Evolutionary conservation across 2,113 vertebrate species (phyloP), one percentile per base, ranked within the genome.

Genomic region (Polypterus senegalus): DNA sequence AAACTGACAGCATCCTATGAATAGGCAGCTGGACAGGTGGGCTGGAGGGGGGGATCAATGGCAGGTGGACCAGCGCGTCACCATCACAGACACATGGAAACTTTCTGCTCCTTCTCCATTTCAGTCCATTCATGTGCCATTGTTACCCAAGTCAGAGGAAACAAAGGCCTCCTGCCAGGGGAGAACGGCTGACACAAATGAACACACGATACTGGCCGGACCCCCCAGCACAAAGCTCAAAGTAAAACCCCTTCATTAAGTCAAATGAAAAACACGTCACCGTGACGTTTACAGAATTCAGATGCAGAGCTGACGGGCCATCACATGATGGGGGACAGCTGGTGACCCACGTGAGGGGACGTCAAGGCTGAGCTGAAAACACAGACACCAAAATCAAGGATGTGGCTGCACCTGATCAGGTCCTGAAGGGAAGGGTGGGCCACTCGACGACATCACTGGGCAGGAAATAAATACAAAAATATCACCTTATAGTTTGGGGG

Each of bases 1-100:
- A 79, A 80, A 74, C 59, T 76, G 74, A 71, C 75, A 80, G 71
- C 44, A 63, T 77, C 83, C 86, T 87, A 86, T 91, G 84, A 82
- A 84, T 72, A 81, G 77, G 80, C 75, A 83, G 77, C 65, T 85
- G 80, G 85, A 85, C 74, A 86, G 75, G 76, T 74, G 69, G 75
- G 76, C 74, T 60, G 49, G 60, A 79, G 75, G 83, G 86, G 86
- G n/a, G n/a, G n/a, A 27, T 27, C 27, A 27, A 27, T 27, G 27
- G 27, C 27, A 27, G 27, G 27, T 27, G 27, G 27, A 27, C 27
- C 27, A 27, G 27, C 27, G 27, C 27, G 27, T 77, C 64, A 8
- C 63, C 53, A 76, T 27, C 79, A 81, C 81, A 86, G 75, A 80
- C 67, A 77, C 65, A 79, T 69, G 77, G 78, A 83, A 82, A 85